Base-by-base conservation (phyloP, 2,888 invertebrate species). In the Eupithecia tripunctaria region DNA sequence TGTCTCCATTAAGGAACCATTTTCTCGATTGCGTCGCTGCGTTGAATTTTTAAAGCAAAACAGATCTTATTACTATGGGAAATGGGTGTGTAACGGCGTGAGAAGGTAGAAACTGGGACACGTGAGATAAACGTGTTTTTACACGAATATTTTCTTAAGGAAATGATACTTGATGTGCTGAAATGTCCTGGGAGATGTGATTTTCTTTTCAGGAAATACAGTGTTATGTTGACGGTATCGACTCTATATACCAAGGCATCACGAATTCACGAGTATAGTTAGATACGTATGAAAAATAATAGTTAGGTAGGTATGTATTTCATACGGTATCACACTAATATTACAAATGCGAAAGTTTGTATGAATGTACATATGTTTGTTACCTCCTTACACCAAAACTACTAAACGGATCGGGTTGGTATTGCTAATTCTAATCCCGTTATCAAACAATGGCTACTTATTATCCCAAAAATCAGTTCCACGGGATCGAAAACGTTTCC, bases 1-100 rank as follows among this genome's bases (percentile, higher is more conserved):
- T 79, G 71, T 72, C 73, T 67, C 72, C 76, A 79, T 79, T 75
- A 79, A 27, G 72, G 65, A 74, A 71, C 73, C 77, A 76, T 79
- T 79, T 76, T 69, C 68, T 29, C 59, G 41, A 72, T 73, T 66
- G 68, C 70, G 65, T 71, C 18, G 66, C 29, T 66, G 63, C 63
- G 68, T 36, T 71, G 74, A 73, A 76, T 75, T 71, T 69, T 71
- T 76, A 74, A 76, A 29, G 65, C n/a, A 76, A 73, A 77, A 71
- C 67, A 60, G 70, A 71, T 72, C 78, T 73, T 75, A 74, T 74
- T 71, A 66, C 60, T 25, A 43, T 51, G 41, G 68, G 12, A 63
- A 76, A 71, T 75, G 65, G 71, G 71, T 59, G 14, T 64, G 60
- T 73, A 70, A 76, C 73, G 67, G 76, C 68, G 47, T 72, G 72